Evolutionary conservation across 2,113 vertebrate species (phyloP).

Genomic region (Dipodomys stephensi): DNA sequence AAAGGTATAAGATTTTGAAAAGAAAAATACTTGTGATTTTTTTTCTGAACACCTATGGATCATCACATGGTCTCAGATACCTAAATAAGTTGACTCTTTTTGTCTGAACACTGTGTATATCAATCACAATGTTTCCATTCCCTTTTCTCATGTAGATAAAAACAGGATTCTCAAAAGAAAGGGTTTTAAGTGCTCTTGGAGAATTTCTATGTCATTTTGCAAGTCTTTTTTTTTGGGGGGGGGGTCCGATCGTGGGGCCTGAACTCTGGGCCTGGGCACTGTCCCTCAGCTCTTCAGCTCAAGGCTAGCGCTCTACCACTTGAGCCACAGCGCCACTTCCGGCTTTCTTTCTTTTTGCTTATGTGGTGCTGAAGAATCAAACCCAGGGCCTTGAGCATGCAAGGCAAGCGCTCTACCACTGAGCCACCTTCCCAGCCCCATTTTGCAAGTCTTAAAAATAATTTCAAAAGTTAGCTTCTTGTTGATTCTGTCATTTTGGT

Average conservation of each 20-base stretch:
- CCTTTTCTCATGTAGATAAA: background rate
- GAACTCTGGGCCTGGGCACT: too few species aligned
- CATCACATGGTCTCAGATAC: background rate
- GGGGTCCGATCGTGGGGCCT: too few species aligned
- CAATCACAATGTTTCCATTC: background rate
- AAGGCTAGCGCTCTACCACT: too few species aligned
- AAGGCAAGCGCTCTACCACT: too few species aligned
- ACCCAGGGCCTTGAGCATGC: too few species aligned
- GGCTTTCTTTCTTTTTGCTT: too few species aligned
- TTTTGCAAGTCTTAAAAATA: background rate
- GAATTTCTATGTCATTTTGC: background rate
- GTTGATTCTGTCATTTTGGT: conserved; percentile 6
- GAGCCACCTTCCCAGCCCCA: too few species aligned
- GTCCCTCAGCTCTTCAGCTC: too few species aligned
- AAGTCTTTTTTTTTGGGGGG: too few species aligned
- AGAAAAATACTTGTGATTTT: background rate
- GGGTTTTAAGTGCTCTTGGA: background rate
- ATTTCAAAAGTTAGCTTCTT: background rate
- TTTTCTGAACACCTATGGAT: fast-evolving
- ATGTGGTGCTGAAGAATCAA: too few species aligned
- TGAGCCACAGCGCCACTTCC: too few species aligned
- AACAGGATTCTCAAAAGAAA: background rate
- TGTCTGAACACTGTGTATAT: background rate
- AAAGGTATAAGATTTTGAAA: background rate
- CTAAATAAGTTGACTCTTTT: background rate